Evolutionary conservation across 2,888 invertebrate genomes (phyloP), one percentile per base, ranked within the genome.

Genomic region (Ceratothoa steindachneri): DNA sequence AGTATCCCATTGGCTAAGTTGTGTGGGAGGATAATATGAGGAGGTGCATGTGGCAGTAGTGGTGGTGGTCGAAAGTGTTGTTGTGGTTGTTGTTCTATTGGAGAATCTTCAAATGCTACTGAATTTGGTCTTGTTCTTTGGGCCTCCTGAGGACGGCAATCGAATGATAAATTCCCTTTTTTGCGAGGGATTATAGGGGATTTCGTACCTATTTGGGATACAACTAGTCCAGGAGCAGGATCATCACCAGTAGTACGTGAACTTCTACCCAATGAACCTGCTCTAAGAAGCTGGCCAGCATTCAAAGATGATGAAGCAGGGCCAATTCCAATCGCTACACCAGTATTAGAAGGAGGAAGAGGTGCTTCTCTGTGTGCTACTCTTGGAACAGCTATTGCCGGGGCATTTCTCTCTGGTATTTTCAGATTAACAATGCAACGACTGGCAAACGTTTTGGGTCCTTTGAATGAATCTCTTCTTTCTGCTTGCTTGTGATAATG

Each of bases 51-150:
- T 9, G 72, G 74, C 60, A 67, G 70, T 64, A 72, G 73, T 30
- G 77, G 77, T 22, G 69, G 67, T 9, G 71, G 51, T 24, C 60
- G 28, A 29, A 74, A 68, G 41, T 60, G 70, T n/a, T n/a, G n/a
- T n/a, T n/a, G n/a, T n/a, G n/a, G n/a, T n/a, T n/a, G n/a, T n/a
- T n/a, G n/a, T 52, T 78, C 77, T 55, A 73, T 67, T 9, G 77
- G 77, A 22, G 73, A 71, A 28, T 78, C 77, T 30, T 78, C 75
- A 67, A 78, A 78, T 69, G 75, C 77, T 28, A 78, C 77, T 2
- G 77, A 78, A 69, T 69, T 78, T 22, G 77, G 77, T 28, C 77
- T 70, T 31, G 75, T 70, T 41, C 75, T 67, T 4, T 74, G 64
- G 9, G 72, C 69, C 52, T 78, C 77, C n/a, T 74, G 53, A n/a